phyloP scores from a whole-genome alignment of 35 echinoderm and acorn worm species.

The Holothuria glaberrima region DNA sequence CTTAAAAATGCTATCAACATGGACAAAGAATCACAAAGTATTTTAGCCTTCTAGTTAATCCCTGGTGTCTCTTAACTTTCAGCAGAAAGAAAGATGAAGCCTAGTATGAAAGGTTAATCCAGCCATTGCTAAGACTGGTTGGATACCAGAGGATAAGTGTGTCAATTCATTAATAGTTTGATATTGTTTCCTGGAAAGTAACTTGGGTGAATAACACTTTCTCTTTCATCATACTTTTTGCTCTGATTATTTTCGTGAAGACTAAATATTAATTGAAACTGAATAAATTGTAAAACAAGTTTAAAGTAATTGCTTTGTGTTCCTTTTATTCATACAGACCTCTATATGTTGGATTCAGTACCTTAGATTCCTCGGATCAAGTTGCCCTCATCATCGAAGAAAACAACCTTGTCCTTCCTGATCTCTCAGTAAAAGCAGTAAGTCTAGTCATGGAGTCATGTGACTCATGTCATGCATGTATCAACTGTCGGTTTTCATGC shows the following conservation, averaged over 20 bases:
- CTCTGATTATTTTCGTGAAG: background rate
- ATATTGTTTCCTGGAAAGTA: background rate
- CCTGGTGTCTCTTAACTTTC: too few relatives aligned
- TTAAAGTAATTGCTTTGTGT: too few relatives aligned
- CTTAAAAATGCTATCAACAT: too few relatives aligned
- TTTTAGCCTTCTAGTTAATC: too few relatives aligned
- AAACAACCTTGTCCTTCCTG: constrained; percentile 2
- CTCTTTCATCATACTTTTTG: background rate
- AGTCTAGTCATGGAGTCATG: too few relatives aligned
- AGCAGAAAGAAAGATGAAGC: too few relatives aligned
- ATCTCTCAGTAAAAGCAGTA: constrained; percentile 26
- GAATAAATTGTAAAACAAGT: too few relatives aligned
- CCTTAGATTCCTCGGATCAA: background rate
- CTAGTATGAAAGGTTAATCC: too few relatives aligned
- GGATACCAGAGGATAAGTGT: background rate
- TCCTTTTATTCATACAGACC: background rate
- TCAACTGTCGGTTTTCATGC: too few relatives aligned
- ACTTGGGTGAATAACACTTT: background rate
- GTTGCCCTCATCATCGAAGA: constrained; percentile 2
- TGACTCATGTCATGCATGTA: too few relatives aligned
- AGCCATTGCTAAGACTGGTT: too few relatives aligned
- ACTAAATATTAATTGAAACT: background rate
- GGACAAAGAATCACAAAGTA: too few relatives aligned
- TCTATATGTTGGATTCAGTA: constrained; percentile 2
- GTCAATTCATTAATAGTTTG: background rate